Percentiles rank a stretch among this genome's conserved stretches.
These are phyloP conservation scores for Helicolenus hilgendorfi DNA, from an alignment of 2,797 vertebrate species.

Conservation along the genomic window DNA sequence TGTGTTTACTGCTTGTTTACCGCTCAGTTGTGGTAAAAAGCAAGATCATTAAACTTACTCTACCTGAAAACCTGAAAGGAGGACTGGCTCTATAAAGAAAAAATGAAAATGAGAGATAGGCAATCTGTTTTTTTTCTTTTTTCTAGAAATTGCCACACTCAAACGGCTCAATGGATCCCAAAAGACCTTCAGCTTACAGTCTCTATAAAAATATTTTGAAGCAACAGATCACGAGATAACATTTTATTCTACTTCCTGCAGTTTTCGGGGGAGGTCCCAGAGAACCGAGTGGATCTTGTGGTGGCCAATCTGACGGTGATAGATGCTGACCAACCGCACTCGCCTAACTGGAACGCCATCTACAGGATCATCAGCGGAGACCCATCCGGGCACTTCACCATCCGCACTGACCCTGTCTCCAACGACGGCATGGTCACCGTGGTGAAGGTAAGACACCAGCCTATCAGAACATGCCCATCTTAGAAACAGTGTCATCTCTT, in stretches of 20 bases:
- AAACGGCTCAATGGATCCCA: slow-evolving; percentile 18
- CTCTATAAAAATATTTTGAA: slow-evolving; percentile 10
- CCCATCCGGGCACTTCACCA: slow-evolving; percentile 93
- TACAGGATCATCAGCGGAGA: slow-evolving; percentile 97
- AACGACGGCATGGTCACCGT: slow-evolving; percentile 97
- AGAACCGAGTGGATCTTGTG: slow-evolving; percentile 93
- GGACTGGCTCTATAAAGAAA: slow-evolving; percentile 29
- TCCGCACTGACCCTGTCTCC: slow-evolving; percentile 94
- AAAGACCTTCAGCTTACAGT: neutral
- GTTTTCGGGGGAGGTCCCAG: slow-evolving; percentile 95
- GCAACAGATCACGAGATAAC: neutral
- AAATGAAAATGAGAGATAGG: slow-evolving; percentile 16
- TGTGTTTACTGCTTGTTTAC: slow-evolving; percentile 64
- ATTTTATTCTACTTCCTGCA: slow-evolving; percentile 62
- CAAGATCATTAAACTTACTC: slow-evolving; percentile 54
- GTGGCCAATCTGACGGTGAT: slow-evolving; percentile 96
- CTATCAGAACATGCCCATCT: neutral
- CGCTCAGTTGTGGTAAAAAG: slow-evolving; percentile 41
- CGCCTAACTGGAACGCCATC: slow-evolving; percentile 96
- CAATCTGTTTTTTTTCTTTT: slow-evolving; percentile 1
- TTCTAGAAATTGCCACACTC: slow-evolving; percentile 38
- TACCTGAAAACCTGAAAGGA: slow-evolving; percentile 52
- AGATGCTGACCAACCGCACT: slow-evolving; percentile 95
- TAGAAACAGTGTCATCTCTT: slow-evolving; percentile 15
- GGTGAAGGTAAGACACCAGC: slow-evolving; percentile 91